These are phyloP conservation scores for Ommatoiulus sabulosus DNA, from an alignment of 2,888 invertebrate genomes.

Conservation along the genomic window DNA sequence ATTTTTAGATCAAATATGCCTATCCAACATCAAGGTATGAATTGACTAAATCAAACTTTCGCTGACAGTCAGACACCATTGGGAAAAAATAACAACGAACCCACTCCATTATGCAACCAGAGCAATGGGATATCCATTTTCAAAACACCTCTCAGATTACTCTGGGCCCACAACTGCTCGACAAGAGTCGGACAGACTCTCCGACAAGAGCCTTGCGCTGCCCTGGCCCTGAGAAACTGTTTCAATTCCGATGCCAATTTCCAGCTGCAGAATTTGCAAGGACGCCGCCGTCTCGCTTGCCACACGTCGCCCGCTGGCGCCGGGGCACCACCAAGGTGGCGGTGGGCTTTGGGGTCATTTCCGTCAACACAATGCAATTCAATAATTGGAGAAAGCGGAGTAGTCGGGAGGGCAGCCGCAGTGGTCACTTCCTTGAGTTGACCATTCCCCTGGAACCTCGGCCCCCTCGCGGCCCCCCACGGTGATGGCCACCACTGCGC, in stretches of 20 bases:
- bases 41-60: too few relatives aligned
- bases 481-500: constrained; percentile 61
- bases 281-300: neutral
- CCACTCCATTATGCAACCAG: too few relatives aligned
- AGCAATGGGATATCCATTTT: too few relatives aligned
- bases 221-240: constrained; percentile 12
- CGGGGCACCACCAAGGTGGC: neutral
- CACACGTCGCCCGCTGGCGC: neutral
- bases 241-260: constrained; percentile 25
- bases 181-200: neutral
- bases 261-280: neutral
- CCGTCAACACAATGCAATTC: neutral
- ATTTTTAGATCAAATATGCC: too few relatives aligned
- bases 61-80: too few relatives aligned
- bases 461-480: constrained; percentile 64
- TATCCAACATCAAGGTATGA: too few relatives aligned
- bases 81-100: too few relatives aligned
- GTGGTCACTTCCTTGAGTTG: constrained; percentile 56
- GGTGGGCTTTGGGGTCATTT: neutral
- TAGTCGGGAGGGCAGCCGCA: neutral
- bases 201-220: neutral
- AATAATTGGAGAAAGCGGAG: neutral
- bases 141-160: neutral
- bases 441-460: constrained; percentile 63
- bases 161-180: neutral